Conservation (phyloP, 2,888 invertebrate species). For the Tridacna crocea region DNA sequence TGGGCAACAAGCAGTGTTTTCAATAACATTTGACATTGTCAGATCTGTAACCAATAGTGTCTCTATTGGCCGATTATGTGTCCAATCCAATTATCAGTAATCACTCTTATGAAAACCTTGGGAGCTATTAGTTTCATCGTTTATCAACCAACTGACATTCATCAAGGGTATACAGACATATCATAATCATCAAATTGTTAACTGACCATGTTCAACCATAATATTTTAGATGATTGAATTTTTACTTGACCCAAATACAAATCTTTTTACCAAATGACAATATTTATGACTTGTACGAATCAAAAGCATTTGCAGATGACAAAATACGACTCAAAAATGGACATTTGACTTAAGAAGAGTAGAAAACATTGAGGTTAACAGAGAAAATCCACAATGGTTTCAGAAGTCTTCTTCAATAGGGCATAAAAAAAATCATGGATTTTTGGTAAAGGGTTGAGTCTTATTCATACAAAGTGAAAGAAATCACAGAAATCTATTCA, state of each 20-base stretch:
- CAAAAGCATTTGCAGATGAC: too few relatives aligned
- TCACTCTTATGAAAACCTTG: conserved; percentile 15
- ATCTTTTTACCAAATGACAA: background rate
- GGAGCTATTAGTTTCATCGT: conserved; percentile 17
- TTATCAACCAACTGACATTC: background rate
- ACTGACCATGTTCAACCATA: background rate
- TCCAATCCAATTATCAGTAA: conserved; percentile 7
- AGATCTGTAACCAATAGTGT: conserved; percentile 11
- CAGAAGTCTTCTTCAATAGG: too few relatives aligned
- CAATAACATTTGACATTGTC: conserved; percentile 3
- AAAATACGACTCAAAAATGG: too few relatives aligned
- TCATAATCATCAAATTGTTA: conserved; percentile 14
- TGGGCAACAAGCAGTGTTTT: background rate
- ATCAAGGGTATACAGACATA: background rate
- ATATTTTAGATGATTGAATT: background rate
- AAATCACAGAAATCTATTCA: too few relatives aligned
- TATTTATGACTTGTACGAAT: too few relatives aligned
- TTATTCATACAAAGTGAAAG: too few relatives aligned
- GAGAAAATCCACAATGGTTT: too few relatives aligned
- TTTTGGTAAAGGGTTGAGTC: too few relatives aligned
- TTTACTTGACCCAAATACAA: background rate
- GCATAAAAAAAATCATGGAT: too few relatives aligned
- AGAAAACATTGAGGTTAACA: too few relatives aligned
- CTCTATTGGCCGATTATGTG: conserved; percentile 12
- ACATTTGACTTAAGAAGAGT: too few relatives aligned